Conservation (phyloP, 2,888 invertebrate species). For the Caenorhabditis virilis region DNA sequence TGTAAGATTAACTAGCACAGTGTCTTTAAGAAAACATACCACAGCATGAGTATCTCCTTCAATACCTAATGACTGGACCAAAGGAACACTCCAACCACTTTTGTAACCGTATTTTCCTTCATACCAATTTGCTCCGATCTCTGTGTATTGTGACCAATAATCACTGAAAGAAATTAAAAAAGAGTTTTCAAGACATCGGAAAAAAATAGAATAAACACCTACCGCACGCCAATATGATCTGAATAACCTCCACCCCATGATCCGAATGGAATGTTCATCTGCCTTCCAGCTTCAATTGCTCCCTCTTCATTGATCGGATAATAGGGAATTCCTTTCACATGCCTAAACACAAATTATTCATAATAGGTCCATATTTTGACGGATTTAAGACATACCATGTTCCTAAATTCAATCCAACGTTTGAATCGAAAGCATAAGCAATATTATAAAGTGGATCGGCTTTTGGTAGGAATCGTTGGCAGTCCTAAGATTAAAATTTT, state of each 20-base stretch:
- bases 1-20: too few species aligned
- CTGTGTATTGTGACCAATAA: conserved; percentile 61
- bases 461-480: conserved; percentile 54
- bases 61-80: conserved; percentile 61
- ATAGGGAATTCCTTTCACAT: conserved; percentile 62
- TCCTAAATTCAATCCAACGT: conserved; percentile 57
- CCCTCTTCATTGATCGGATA: conserved; percentile 64
- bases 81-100: conserved; percentile 57
- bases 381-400: conserved; percentile 21
- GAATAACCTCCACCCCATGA: conserved; percentile 64
- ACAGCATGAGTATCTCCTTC: conserved; percentile 57
- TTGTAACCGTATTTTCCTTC: conserved; percentile 59
- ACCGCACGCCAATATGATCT: conserved; percentile 57
- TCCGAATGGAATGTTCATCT: conserved; percentile 57
- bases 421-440: conserved; percentile 53
- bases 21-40: conserved; percentile 32
- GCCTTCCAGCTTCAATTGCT: conserved; percentile 54
- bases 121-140: conserved; percentile 60
- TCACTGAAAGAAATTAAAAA: conserved; percentile 41
- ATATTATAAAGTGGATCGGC: conserved; percentile 57
- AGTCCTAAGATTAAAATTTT: conserved; percentile 44
- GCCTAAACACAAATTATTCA: conserved; percentile 5
- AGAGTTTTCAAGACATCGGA: neutral
- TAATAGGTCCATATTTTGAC: neutral
- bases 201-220: neutral